These are phyloP conservation scores for Brachyhypopomus occidentalis DNA, from an alignment of 2,113 vertebrate genomes.

Conservation along the genomic window DNA sequence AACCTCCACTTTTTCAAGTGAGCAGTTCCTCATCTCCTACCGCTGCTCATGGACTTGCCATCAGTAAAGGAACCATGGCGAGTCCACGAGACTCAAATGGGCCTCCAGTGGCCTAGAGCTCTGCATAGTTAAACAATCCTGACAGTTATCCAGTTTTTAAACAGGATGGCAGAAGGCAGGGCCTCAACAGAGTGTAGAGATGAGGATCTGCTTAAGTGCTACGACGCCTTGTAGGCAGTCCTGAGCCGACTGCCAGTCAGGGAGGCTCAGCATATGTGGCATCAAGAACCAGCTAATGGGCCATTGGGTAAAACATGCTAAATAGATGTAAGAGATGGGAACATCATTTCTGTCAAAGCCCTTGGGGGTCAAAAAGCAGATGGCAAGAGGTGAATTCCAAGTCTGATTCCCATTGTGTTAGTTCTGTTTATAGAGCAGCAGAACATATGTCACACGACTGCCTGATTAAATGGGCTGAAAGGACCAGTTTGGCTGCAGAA, in stretches of 20 bases:
- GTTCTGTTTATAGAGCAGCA: background rate
- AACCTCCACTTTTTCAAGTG: background rate
- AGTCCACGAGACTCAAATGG: background rate
- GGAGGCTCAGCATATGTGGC: constrained; percentile 11
- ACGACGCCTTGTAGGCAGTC: constrained; percentile 35
- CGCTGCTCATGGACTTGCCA: constrained; percentile 18
- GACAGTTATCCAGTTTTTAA: constrained; percentile 73
- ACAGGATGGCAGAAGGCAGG: constrained; percentile 42
- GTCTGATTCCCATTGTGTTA: background rate
- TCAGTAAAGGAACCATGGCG: background rate
- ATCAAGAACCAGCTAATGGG: constrained; percentile 26
- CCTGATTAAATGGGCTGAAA: no score
- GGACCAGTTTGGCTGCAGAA: background rate
- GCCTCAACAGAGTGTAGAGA: constrained; percentile 14
- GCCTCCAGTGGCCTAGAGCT: constrained; percentile 58
- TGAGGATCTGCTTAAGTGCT: background rate
- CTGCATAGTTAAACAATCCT: constrained; percentile 63
- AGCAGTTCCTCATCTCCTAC: background rate
- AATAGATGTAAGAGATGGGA: constrained; percentile 1
- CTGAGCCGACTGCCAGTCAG: constrained; percentile 6
- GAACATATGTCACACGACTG: background rate
- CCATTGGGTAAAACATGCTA: constrained; percentile 3
- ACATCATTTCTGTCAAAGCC: background rate
- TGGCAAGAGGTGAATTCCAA: background rate
- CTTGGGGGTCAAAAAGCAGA: constrained; percentile 16